Evolutionary conservation across 2,113 vertebrate species (phyloP).

Genomic region (Prolemur simus): DNA sequence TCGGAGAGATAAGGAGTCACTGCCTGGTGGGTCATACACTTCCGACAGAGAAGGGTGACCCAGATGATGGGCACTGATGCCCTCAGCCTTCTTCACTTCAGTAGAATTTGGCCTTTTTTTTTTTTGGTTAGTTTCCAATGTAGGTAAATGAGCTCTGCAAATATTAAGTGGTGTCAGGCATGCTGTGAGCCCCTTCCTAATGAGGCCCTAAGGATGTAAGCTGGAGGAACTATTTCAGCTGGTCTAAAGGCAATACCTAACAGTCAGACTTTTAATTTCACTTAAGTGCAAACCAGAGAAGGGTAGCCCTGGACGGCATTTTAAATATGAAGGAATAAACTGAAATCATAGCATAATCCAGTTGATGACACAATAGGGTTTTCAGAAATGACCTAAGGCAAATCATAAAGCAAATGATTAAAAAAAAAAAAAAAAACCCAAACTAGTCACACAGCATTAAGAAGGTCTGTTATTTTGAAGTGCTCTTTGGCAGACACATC

Average conservation of each 20-base stretch:
- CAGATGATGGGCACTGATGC: conserved; percentile 77
- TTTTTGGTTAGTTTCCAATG: conserved; percentile 84
- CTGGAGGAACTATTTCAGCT: conserved; percentile 83
- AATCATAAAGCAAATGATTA: conserved; percentile 20
- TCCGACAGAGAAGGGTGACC: conserved; percentile 73
- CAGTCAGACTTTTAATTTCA: conserved; percentile 85
- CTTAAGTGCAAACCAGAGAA: conserved; percentile 81
- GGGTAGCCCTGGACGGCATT: conserved; percentile 76
- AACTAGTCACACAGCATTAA: conserved; percentile 7
- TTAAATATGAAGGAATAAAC: conserved; percentile 75
- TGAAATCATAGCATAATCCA: conserved; percentile 53
- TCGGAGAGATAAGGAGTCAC: conserved; percentile 45
- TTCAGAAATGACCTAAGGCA: conserved; percentile 72
- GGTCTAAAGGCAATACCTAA: conserved; percentile 81
- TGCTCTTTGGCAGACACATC: background rate
- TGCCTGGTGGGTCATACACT: conserved; percentile 69
- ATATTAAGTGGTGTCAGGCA: conserved; percentile 85
- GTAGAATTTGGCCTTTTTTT: conserved; percentile 75
- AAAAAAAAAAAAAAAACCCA: background rate
- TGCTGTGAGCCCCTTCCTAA: conserved; percentile 86
- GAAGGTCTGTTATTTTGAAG: conserved; percentile 26
- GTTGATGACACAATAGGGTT: conserved; percentile 70
- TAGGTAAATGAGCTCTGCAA: conserved; percentile 88
- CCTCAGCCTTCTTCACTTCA: conserved; percentile 76
- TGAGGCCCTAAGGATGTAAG: conserved; percentile 84